phyloP scores from a whole-genome alignment of 53 echinoderm and acorn worm species.

The Crossaster papposus region DNA sequence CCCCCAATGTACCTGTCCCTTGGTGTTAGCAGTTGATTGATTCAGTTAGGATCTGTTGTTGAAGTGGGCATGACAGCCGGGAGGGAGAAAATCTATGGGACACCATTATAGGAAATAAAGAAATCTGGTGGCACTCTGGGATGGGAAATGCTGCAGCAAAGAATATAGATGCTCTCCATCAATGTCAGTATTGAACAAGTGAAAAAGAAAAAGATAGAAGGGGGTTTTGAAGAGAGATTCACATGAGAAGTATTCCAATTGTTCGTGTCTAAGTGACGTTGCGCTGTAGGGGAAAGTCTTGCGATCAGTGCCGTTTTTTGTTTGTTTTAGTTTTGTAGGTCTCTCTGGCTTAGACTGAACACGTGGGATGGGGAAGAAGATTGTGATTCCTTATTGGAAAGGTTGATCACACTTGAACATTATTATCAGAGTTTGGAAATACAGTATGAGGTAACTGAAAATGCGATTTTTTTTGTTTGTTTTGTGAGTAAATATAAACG shows the following conservation, averaged over 20 bases:
- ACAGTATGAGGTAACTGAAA: too few species aligned
- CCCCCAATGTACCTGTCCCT: background rate
- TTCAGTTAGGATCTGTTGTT: background rate
- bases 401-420: too few species aligned
- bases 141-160: background rate
- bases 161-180: background rate
- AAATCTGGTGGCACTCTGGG: background rate
- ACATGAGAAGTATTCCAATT: background rate
- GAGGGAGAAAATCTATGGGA: background rate
- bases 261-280: background rate
- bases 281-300: background rate
- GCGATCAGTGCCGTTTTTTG: background rate
- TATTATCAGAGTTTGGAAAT: too few species aligned
- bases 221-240: background rate
- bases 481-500: too few species aligned
- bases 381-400: too few species aligned
- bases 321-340: background rate
- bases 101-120: background rate
- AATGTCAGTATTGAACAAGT: background rate
- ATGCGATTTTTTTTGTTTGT: too few species aligned
- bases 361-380: too few species aligned
- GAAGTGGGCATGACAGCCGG: background rate
- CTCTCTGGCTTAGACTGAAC: background rate
- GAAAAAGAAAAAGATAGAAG: background rate
- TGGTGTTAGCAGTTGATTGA: constrained; percentile 10